Evolutionary conservation across 1,140 invertebrate genomes (phyloP).

Genomic region (Saxidomus purpurata): DNA sequence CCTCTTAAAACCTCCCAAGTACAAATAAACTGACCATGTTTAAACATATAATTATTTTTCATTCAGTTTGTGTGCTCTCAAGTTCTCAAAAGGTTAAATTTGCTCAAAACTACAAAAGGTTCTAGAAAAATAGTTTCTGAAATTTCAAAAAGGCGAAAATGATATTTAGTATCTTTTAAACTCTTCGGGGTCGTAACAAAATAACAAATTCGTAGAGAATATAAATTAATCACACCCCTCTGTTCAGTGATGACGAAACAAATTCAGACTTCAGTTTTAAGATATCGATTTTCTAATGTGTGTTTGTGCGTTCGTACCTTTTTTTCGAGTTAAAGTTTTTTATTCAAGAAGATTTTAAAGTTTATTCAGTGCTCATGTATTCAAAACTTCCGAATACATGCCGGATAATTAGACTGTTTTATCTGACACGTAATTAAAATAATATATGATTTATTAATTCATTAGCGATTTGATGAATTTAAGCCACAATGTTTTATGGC

Average conservation of each 20-base stretch:
- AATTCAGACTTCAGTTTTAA: no score
- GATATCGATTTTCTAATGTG: no score
- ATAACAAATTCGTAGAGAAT: background rate
- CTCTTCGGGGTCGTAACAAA: background rate
- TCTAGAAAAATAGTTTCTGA: background rate
- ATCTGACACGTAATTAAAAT: background rate
- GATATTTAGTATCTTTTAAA: background rate
- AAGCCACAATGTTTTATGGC: no score
- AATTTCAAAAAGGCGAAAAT: slow-evolving; percentile 16
- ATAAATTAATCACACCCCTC: background rate
- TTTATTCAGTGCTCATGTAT: background rate
- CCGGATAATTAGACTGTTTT: background rate
- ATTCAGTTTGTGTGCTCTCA: background rate
- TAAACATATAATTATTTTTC: slow-evolving; percentile 47
- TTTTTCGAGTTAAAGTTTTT: no score
- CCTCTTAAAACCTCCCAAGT: background rate
- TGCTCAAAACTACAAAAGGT: slow-evolving; percentile 12
- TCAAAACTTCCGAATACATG: background rate
- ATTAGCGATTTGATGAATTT: background rate
- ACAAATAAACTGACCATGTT: slow-evolving; percentile 31
- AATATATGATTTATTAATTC: background rate
- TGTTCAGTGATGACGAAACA: background rate
- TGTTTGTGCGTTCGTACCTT: no score
- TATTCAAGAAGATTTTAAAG: no score
- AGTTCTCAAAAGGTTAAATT: background rate